A percentile compares a stretch with the other conserved stretches of the same genome.
Evolutionary conservation across 2,888 invertebrate genomes (phyloP).

Genomic region (Torymus texanus): DNA sequence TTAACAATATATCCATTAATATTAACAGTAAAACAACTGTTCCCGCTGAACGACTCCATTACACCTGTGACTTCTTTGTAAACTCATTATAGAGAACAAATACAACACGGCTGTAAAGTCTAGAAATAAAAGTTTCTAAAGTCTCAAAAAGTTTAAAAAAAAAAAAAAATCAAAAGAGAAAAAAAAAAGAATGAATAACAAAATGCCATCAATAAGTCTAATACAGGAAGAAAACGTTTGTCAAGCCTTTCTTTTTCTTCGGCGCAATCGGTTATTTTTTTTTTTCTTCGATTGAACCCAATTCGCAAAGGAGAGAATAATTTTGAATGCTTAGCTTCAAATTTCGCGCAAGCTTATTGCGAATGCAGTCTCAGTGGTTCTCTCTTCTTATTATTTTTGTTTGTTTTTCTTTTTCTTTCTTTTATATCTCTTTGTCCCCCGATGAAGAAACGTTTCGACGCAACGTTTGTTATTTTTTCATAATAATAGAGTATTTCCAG

Average conservation of each 20-base stretch:
- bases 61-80: constrained; percentile 5
- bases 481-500: constrained; percentile 2
- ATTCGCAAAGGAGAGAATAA: background rate
- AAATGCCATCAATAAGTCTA: background rate
- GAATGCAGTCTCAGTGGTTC: constrained; percentile 51
- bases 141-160: background rate
- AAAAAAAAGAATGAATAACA: too few relatives aligned
- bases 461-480: constrained; percentile 8
- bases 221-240: constrained; percentile 16
- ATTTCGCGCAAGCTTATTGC: constrained; percentile 25
- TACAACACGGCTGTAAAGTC: background rate
- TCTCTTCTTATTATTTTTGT: constrained; percentile 24
- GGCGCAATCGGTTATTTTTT: background rate
- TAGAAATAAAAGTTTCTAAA: constrained; percentile 6
- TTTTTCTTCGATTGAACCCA: background rate
- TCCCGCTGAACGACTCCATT: background rate
- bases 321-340: background rate
- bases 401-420: too few relatives aligned
- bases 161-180: too few relatives aligned
- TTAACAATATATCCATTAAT: background rate
- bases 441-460: constrained; percentile 12
- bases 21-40: constrained; percentile 9
- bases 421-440: too few relatives aligned
- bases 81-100: constrained; percentile 24
- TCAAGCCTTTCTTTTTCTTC: constrained; percentile 5